Evolutionary conservation across 37 sponge, comb jelly and placozoan species (phyloP).

Genomic region (Geodia barretti): DNA sequence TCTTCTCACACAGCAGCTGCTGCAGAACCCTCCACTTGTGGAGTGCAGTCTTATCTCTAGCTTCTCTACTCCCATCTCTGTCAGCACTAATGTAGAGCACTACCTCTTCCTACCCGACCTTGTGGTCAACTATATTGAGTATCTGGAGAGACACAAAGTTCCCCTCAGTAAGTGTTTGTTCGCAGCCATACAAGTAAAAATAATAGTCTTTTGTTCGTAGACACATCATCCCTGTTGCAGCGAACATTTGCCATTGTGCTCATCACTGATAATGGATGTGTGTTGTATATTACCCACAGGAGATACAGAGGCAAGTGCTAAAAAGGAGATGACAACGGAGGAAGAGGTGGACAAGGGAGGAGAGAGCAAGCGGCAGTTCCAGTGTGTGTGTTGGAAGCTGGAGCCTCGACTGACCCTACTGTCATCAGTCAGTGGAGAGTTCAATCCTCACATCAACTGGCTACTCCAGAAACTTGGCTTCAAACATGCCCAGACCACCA

Average conservation of each 20-base stretch:
- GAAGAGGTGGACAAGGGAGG: background rate
- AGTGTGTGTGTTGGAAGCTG: constrained; percentile 85
- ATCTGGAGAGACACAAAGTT: constrained; percentile 56
- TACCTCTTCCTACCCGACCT: constrained; percentile 94
- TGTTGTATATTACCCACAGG: too few relatives aligned
- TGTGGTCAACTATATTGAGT: constrained; percentile 76
- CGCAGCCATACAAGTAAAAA: too few relatives aligned
- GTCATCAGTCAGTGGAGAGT: constrained; percentile 73
- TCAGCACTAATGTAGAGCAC: constrained; percentile 86
- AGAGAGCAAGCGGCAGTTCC: constrained; percentile 37
- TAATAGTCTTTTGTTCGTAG: too few relatives aligned
- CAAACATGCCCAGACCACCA: constrained; percentile 87
- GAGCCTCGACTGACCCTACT: constrained; percentile 88
- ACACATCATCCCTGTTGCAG: too few relatives aligned
- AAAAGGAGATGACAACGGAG: too few relatives aligned
- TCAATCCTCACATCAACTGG: constrained; percentile 93
- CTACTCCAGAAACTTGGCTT: constrained; percentile 93
- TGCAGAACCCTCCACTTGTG: constrained; percentile 42
- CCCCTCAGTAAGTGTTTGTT: background rate
- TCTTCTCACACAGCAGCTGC: background rate
- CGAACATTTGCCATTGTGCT: too few relatives aligned
- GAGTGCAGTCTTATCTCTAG: constrained; percentile 67
- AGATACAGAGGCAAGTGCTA: too few relatives aligned
- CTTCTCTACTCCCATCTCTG: constrained; percentile 70
- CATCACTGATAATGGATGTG: too few relatives aligned